Evolutionary conservation across 2,113 vertebrate genomes (phyloP), one percentile per base, ranked within the genome.

Genomic region (Glaucidium brasilianum): DNA sequence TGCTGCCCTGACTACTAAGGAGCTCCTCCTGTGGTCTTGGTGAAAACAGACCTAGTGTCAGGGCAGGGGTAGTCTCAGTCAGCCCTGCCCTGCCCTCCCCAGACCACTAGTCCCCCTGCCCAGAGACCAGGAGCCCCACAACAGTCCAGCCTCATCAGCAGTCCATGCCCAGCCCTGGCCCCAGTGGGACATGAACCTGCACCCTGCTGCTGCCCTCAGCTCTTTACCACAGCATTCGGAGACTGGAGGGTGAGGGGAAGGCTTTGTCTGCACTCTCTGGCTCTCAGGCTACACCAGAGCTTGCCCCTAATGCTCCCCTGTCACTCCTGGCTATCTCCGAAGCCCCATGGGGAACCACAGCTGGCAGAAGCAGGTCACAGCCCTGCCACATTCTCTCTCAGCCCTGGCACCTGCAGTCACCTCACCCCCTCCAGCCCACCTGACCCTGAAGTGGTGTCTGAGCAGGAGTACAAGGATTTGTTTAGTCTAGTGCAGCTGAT

Each of bases 291-390:
- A 67, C 49, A 55, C 39, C 3, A 12, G 43, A 89, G 59, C n/a
- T 74, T 68, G 29, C 22, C 68, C 22, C 8, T 25, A 2, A 1
- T 85, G 41, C 62, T 80, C 22, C 59, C 9, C 35, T 7, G 3
- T 8, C 0, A 2, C 49, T 74, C 41, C 14, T 3, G 4, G 29
- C 32, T 74, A 20, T 15, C 29, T 37, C 88, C 15, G 20, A 56
- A 56, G 35, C 12, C 21, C 25, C 1, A 0, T 5, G 9, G 20
- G 49, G 34, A 35, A 23, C 55, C 25, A 20, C 1, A 0, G 55
- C 15, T 1, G 1, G 20, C 49, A 74, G 27, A 73, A 35, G 12
- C 15, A 47, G 37, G 41, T 47, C 67, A 63, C 43, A 75, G 29
- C 45, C 47, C 43, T 32, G 5, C 12, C 19, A 4, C 3, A 27